Percentiles rank a stretch among this genome's conserved stretches.
Evolutionary conservation across 2,113 vertebrate genomes (phyloP).

Genomic region (Eolophus roseicapilla): DNA sequence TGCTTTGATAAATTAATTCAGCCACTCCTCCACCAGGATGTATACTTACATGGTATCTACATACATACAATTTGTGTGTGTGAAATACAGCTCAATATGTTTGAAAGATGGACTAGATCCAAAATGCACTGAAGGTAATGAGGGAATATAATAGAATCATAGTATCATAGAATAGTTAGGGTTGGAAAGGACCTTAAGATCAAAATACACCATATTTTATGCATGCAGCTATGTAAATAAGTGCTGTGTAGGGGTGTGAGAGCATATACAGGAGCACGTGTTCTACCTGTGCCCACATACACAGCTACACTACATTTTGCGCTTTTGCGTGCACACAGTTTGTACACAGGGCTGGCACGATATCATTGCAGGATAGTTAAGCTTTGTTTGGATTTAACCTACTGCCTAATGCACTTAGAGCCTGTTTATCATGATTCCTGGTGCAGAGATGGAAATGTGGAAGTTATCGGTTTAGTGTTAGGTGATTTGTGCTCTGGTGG

Average conservation of each 20-base stretch:
- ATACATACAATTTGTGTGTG: neutral
- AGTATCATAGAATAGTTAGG: too few species aligned
- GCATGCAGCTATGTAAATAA: neutral
- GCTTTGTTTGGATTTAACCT: neutral
- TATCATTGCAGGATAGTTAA: neutral
- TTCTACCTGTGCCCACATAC: neutral
- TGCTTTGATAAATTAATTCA: neutral
- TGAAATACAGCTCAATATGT: neutral
- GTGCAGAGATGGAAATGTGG: neutral
- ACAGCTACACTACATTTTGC: neutral
- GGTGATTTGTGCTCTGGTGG: neutral
- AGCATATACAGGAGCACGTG: neutral
- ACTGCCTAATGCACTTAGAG: neutral
- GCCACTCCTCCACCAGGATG: neutral
- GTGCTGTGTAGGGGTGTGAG: neutral
- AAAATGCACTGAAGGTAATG: neutral
- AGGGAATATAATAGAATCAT: neutral
- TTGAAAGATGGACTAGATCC: neutral
- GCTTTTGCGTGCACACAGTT: neutral
- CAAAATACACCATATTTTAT: neutral
- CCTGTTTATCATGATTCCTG: neutral
- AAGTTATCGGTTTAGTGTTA: fast-evolving
- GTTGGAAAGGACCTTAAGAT: too few species aligned
- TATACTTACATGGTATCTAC: neutral
- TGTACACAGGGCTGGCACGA: neutral